A percentile compares a stretch with the other conserved stretches of the same genome.
phyloP scores from a whole-genome alignment of 2,888 invertebrate species.

The Microdon myrmicae region DNA sequence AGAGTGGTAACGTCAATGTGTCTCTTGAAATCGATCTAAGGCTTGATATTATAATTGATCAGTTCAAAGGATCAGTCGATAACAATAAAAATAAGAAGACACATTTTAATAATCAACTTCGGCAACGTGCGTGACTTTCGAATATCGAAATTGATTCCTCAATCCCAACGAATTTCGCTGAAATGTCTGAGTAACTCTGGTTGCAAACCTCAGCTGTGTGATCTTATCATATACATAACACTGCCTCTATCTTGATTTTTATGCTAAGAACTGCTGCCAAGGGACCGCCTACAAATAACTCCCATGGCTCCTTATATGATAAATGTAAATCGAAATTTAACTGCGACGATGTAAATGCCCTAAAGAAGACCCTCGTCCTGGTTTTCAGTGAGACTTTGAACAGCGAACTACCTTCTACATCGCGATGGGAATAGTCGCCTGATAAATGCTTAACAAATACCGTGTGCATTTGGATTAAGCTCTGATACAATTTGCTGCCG shows the following conservation, averaged over 20 bases:
- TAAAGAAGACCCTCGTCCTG: conserved; percentile 78
- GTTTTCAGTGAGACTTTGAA: conserved; percentile 84
- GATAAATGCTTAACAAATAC: conserved; percentile 80
- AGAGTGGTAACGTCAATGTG: conserved; percentile 54
- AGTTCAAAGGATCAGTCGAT: conserved; percentile 70
- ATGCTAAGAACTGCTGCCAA: no score
- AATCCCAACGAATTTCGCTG: conserved; percentile 63
- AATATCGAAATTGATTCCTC: conserved; percentile 69
- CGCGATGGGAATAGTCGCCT: conserved; percentile 73
- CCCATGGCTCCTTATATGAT: no score
- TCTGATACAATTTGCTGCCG: conserved; percentile 80
- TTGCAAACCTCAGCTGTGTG: conserved; percentile 73
- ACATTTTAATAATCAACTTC: conserved; percentile 68
- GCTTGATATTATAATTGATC: conserved; percentile 70
- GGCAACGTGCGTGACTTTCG: conserved; percentile 68
- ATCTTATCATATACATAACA: conserved; percentile 77
- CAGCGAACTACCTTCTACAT: conserved; percentile 76
- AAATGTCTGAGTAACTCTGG: conserved; percentile 69
- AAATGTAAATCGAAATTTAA: conserved; percentile 73
- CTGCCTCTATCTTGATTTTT: conserved; percentile 80
- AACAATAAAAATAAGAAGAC: conserved; percentile 70
- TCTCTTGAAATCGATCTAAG: conserved; percentile 65
- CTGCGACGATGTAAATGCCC: conserved; percentile 72
- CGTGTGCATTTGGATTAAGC: conserved; percentile 80
- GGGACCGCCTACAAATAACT: no score